Evolutionary conservation across 2,888 invertebrate species (phyloP).

Genomic region (Dorcus hopei): DNA sequence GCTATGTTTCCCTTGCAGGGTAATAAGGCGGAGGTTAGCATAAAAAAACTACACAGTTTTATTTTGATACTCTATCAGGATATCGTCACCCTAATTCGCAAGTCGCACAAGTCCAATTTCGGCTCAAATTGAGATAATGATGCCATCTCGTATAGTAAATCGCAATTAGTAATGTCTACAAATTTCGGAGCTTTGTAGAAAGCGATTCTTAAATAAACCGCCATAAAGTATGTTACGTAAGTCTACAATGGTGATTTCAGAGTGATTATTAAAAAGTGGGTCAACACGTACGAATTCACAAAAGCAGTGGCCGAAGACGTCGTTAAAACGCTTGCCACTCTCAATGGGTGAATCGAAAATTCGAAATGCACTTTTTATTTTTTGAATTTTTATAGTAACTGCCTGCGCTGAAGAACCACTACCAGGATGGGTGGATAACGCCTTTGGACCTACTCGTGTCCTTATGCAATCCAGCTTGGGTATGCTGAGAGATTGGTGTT

Average conservation of each 20-base stretch:
- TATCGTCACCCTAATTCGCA: no score
- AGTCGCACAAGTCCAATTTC: no score
- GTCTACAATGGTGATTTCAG: background rate
- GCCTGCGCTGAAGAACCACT: slow-evolving; percentile 71
- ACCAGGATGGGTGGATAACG: slow-evolving; percentile 86
- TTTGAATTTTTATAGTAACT: slow-evolving; percentile 48
- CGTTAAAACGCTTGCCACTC: slow-evolving; percentile 55
- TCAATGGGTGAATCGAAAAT: slow-evolving; percentile 51
- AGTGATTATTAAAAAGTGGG: background rate
- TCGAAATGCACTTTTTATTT: background rate
- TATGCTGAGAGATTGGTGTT: background rate
- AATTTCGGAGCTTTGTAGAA: no score
- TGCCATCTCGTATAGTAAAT: no score
- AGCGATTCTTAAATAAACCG: no score
- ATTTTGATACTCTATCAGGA: no score
- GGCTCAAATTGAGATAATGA: no score
- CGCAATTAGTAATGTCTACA: no score
- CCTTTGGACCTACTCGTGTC: slow-evolving; percentile 73
- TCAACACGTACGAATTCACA: background rate
- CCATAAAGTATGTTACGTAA: no score
- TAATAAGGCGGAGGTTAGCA: no score
- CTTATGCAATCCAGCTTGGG: background rate
- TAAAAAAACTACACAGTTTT: no score
- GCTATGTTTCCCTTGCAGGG: no score
- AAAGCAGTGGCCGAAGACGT: background rate